Evolutionary conservation across 2,888 invertebrate species (phyloP), one percentile per base, ranked within the genome.

Genomic region (Lithophane ornitopus): DNA sequence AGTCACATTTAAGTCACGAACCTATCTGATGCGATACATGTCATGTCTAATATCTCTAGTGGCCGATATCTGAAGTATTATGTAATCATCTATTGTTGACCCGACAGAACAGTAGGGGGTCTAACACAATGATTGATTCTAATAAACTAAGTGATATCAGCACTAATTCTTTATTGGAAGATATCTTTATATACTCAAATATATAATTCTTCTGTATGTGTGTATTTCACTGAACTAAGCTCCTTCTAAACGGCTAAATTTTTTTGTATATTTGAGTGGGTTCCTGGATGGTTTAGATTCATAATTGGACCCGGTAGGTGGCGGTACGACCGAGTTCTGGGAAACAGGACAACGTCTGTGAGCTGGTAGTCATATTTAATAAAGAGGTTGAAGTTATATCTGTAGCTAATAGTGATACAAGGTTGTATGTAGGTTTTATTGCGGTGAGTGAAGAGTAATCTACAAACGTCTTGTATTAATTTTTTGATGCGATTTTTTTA

Each of bases 1-100:
- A 80, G 39, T 76, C 73, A 77, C 70, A 75, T 44, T 59, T 67
- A 39, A 74, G 63, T 81, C 58, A 65, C 63, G 67, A 52, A 78
- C 19, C 12, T 70, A 63, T 65, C 79, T 63, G 49, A 70, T 72
- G 68, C 22, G 44, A 52, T 22, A 44, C 39, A 22, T 54, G 58
- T 65, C 79, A 61, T 46, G 49, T 56, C 39, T 56, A 39, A 56
- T 52, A 22, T 58, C n/a, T 62, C 41, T 6, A 19, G 19, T 34
- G 16, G 68, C 1, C 19, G 22, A 52, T 66, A 59, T 41, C 70
- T 59, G 12, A 28, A 52, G 63, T 63, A 74, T 82, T 70, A 71
- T 22, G 44, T 44, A 69, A 71, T 46, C 28, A 61, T 19, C 58
- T 71, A 74, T 79, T 75, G 44, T 83, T 65, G 66, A 67, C 14